phyloP scores from a whole-genome alignment of 2,113 vertebrate species.

The Collichthys lucidus region DNA sequence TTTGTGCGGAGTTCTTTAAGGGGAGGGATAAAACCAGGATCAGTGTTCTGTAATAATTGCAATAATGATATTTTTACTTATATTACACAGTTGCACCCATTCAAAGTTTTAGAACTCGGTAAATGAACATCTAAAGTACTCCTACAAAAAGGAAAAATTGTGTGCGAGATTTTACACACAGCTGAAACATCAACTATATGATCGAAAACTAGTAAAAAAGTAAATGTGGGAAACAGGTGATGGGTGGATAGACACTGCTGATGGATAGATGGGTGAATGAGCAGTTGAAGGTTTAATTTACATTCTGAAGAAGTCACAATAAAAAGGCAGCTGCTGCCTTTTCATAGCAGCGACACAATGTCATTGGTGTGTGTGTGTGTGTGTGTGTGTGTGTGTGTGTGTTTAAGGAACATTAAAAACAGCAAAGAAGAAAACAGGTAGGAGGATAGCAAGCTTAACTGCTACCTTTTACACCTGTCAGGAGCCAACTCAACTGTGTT shows the following conservation, averaged over 20 bases:
- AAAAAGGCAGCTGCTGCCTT: slow-evolving; percentile 33
- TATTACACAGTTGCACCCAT: neutral
- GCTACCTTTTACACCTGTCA: slow-evolving; percentile 81
- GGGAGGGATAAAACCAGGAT: neutral
- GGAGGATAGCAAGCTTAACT: slow-evolving; percentile 70
- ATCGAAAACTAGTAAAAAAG: neutral
- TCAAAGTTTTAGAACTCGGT: neutral
- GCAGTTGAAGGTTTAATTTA: slow-evolving; percentile 50
- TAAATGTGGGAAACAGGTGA: neutral
- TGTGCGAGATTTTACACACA: neutral
- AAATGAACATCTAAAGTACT: neutral
- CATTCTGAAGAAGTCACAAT: slow-evolving; percentile 32
- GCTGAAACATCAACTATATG: neutral
- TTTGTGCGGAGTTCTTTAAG: neutral
- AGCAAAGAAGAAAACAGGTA: slow-evolving; percentile 56
- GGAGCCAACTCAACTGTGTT: slow-evolving; percentile 73
- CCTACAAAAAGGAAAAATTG: neutral
- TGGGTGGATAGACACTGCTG: neutral
- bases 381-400: slow-evolving; percentile 21
- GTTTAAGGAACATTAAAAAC: slow-evolving; percentile 56
- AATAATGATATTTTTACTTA: neutral
- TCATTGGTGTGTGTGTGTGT: slow-evolving; percentile 7
- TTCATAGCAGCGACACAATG: neutral
- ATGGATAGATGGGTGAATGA: slow-evolving; percentile 10
- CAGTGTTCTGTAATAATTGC: neutral